Conservation (phyloP, 2,888 invertebrate genomes). For the Athalia circularis region DNA sequence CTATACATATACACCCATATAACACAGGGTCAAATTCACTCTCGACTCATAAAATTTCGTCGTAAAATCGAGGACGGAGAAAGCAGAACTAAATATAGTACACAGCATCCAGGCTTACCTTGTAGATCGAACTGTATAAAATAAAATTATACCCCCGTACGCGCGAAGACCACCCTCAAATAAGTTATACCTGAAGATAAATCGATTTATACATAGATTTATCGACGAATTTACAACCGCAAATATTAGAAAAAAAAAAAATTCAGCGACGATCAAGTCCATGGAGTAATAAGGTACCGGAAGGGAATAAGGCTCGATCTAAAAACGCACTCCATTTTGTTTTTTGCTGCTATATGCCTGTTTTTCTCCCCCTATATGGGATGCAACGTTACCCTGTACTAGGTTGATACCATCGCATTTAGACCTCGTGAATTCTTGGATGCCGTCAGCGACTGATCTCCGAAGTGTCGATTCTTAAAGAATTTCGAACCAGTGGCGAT, state of each 20-base stretch:
- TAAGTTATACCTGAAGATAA: no score
- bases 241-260: no score
- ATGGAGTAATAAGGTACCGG: no score
- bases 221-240: no score
- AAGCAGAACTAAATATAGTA: slow-evolving; percentile 32
- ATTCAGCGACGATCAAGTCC: no score
- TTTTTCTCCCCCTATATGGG: no score
- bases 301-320: no score
- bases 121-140: not conserved
- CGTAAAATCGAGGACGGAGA: slow-evolving; percentile 24
- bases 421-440: not conserved
- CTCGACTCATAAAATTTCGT: slow-evolving; percentile 34
- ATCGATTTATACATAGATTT: no score
- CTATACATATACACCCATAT: no score
- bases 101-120: slow-evolving; percentile 17
- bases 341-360: no score
- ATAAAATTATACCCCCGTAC: not conserved
- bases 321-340: no score
- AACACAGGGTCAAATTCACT: slow-evolving; percentile 38
- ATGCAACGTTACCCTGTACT: not conserved
- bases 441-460: not conserved
- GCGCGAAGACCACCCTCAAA: not conserved
- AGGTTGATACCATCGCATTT: not conserved
- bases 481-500: not conserved
- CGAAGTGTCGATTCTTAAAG: not conserved